phyloP scores from a whole-genome alignment of 2,113 vertebrate species.

The Neodon shergylaensis region DNA sequence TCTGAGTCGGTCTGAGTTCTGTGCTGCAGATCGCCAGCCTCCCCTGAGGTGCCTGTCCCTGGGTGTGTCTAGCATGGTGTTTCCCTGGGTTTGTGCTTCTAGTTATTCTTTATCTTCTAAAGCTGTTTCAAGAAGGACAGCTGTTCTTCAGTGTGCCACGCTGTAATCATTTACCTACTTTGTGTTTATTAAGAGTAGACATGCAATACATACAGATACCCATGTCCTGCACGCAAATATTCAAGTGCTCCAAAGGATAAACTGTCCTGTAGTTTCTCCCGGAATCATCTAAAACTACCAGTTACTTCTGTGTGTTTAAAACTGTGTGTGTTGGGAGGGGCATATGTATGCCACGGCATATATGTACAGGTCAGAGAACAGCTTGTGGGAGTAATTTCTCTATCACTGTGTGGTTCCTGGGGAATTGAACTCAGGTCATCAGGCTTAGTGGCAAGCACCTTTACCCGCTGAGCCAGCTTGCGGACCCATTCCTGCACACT shows the following conservation, averaged over 20 bases:
- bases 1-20: background rate
- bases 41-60: background rate
- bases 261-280: background rate
- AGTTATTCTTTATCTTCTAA: background rate
- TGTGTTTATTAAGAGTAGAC: conserved; percentile 17
- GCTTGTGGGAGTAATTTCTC: background rate
- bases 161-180: background rate
- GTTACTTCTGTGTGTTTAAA: background rate
- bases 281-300: background rate
- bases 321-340: background rate
- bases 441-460: background rate
- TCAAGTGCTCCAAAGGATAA: background rate
- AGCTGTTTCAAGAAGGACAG: background rate
- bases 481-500: background rate
- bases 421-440: background rate
- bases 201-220: background rate
- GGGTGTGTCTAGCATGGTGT: background rate
- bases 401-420: background rate
- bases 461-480: background rate
- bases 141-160: background rate
- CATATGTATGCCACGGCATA: background rate
- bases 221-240: background rate
- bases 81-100: background rate
- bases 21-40: background rate
- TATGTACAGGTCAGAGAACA: background rate